These are phyloP conservation scores for Phasia obesa DNA, from an alignment of 2,888 invertebrate species.

Conservation along the genomic window DNA sequence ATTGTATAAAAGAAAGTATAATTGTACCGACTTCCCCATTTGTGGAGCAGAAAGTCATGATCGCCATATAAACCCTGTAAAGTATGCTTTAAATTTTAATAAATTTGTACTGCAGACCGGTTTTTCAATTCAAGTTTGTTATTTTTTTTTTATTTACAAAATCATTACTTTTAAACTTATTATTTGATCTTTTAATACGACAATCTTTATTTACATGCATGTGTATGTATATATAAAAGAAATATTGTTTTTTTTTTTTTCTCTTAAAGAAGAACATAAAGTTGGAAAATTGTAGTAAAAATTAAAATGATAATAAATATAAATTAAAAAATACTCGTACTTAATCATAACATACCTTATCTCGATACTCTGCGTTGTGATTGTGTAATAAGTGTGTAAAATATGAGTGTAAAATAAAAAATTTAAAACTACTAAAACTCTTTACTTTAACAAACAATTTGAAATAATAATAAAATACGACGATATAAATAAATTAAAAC, in stretches of 20 bases:
- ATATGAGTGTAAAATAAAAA: slow-evolving; percentile 67
- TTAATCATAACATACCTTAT: slow-evolving; percentile 74
- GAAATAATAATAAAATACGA: slow-evolving; percentile 4
- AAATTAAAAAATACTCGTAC: slow-evolving; percentile 41
- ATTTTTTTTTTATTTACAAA: neutral
- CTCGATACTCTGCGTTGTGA: slow-evolving; percentile 82
- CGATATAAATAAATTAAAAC: neutral
- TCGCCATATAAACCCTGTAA: too few species aligned
- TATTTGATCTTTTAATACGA: slow-evolving; percentile 8
- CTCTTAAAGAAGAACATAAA: slow-evolving; percentile 5
- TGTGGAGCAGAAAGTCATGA: too few species aligned
- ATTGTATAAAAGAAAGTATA: too few species aligned
- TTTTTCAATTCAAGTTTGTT: neutral
- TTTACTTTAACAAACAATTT: slow-evolving; percentile 62
- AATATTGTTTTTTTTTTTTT: neutral
- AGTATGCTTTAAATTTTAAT: too few species aligned
- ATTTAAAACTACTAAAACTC: slow-evolving; percentile 49
- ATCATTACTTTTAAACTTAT: slow-evolving; percentile 7
- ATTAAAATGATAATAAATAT: slow-evolving; percentile 43
- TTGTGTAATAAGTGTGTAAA: slow-evolving; percentile 80
- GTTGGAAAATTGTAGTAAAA: slow-evolving; percentile 27
- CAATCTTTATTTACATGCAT: neutral
- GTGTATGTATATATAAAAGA: neutral
- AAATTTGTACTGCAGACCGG: too few species aligned
- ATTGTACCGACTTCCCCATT: too few species aligned